These are phyloP conservation scores for Sipha maydis DNA, from an alignment of 2,888 invertebrate species.

Conservation along the genomic window DNA sequence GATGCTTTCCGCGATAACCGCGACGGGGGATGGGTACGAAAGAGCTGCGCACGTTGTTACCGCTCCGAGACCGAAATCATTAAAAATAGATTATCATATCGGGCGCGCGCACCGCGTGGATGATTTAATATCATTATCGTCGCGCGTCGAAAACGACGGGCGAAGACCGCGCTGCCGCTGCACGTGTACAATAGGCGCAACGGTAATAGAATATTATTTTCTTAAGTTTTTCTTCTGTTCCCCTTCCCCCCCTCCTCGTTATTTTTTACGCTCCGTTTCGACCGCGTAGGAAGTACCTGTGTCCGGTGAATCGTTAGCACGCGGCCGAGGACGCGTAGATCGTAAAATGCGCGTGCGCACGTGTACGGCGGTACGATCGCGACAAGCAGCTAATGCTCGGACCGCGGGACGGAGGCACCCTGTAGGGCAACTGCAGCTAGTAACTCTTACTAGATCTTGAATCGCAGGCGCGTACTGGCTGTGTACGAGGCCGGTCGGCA, in stretches of 20 bases:
- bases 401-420: too few relatives aligned
- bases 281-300: not conserved
- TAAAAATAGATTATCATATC: constrained; percentile 41
- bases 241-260: not conserved
- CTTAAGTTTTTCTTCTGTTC: not conserved
- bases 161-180: not conserved
- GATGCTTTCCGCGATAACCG: not conserved
- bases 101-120: not conserved
- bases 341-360: too few relatives aligned
- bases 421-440: too few relatives aligned
- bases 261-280: constrained; percentile 43
- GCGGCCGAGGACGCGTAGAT: too few relatives aligned
- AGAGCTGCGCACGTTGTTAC: not conserved
- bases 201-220: constrained; percentile 33
- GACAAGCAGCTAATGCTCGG: too few relatives aligned
- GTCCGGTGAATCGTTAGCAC: too few relatives aligned
- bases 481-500: too few relatives aligned
- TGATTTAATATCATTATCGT: not conserved
- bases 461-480: too few relatives aligned
- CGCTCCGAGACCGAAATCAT: constrained; percentile 34
- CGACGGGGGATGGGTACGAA: not conserved
- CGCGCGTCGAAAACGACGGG: not conserved
- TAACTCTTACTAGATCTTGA: too few relatives aligned
- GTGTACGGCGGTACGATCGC: too few relatives aligned
- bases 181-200: not conserved